These are phyloP conservation scores for Grapholita molesta DNA, from an alignment of 1,140 invertebrate species.

Conservation along the genomic window DNA sequence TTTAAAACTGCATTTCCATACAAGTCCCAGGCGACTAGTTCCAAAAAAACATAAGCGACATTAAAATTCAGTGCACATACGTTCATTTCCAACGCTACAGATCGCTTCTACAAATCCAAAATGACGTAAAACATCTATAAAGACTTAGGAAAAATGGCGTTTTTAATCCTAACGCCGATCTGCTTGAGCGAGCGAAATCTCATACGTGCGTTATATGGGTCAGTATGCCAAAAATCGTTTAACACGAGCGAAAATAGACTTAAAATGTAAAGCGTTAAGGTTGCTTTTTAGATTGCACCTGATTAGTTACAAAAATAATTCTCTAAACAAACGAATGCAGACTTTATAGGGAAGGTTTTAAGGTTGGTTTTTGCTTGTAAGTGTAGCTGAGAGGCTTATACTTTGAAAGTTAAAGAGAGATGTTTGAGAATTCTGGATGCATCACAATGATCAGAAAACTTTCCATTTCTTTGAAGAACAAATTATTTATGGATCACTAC, in stretches of 20 bases:
- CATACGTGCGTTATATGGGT: not conserved
- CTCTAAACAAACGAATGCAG: not conserved
- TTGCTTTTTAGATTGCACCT: not conserved
- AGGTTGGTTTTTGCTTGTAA: not conserved
- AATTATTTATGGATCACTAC: not conserved
- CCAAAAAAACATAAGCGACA: not conserved
- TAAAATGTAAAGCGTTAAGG: not conserved
- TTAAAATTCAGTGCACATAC: not conserved
- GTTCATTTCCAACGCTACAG: not conserved
- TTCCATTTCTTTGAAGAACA: not conserved
- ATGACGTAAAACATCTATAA: not conserved
- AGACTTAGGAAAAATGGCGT: too few species aligned
- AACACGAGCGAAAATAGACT: not conserved
- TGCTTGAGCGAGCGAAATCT: not conserved
- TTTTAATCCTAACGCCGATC: too few species aligned
- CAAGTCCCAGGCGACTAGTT: not conserved
- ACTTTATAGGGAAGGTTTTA: not conserved
- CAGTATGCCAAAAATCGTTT: not conserved
- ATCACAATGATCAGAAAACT: not conserved
- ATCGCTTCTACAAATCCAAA: not conserved
- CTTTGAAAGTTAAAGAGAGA: not conserved
- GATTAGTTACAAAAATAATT: not conserved
- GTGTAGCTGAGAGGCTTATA: not conserved
- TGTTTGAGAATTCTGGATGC: not conserved
- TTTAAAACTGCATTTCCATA: not conserved